Conservation (phyloP, 2,888 invertebrate genomes). For the Myathropa florea region DNA sequence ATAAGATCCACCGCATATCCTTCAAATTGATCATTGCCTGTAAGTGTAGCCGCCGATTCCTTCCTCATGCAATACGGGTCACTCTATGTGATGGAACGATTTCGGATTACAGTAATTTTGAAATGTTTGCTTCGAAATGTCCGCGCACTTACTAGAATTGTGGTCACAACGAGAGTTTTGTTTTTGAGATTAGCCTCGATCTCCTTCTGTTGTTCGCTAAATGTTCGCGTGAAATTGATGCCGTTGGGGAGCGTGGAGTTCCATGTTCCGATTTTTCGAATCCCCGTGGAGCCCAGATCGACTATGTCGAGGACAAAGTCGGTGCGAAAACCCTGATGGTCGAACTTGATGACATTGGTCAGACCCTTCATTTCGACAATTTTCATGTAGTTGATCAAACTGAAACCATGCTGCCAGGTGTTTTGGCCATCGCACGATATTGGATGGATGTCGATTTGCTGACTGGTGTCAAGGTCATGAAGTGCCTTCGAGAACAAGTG, state of each 20-base stretch:
- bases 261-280: conserved; percentile 93
- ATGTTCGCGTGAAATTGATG: conserved; percentile 92
- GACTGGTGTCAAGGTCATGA: conserved; percentile 93
- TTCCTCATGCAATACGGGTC: conserved; percentile 97
- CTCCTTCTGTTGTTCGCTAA: conserved; percentile 91
- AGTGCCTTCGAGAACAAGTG: conserved; percentile 95
- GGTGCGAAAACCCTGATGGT: conserved; percentile 95
- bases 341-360: conserved; percentile 95
- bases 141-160: conserved; percentile 89
- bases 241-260: conserved; percentile 89
- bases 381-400: conserved; percentile 98
- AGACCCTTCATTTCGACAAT: conserved; percentile 96
- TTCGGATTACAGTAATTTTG: neutral
- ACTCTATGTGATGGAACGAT: conserved; percentile 84
- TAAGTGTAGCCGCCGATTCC: conserved; percentile 90
- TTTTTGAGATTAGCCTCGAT: conserved; percentile 95
- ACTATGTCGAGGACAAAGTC: conserved; percentile 96
- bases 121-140: neutral
- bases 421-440: conserved; percentile 93
- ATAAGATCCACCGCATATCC: conserved; percentile 97
- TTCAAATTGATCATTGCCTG: conserved; percentile 95
- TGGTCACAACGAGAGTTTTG: conserved; percentile 94
- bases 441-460: conserved; percentile 93
- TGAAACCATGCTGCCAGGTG: conserved; percentile 96
- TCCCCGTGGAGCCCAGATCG: conserved; percentile 91